These are phyloP conservation scores for Drosophila macrothrix DNA, from an alignment of 2,888 invertebrate species.

Conservation along the genomic window DNA sequence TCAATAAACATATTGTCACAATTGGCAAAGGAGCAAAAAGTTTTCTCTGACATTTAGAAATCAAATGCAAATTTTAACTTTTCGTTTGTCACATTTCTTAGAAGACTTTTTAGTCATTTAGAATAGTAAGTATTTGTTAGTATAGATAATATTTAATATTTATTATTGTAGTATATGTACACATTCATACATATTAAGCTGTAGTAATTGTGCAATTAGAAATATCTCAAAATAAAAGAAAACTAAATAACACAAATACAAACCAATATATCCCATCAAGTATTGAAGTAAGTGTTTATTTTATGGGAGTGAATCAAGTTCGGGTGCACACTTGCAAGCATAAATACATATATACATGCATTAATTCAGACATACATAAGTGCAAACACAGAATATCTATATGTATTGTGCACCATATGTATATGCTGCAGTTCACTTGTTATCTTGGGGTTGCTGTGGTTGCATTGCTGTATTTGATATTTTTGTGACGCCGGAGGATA, in stretches of 20 bases:
- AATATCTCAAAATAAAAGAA: background rate
- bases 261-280: background rate
- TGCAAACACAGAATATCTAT: background rate
- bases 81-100: background rate
- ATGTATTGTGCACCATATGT: background rate
- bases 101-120: too few species aligned
- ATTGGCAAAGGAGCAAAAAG: background rate
- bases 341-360: background rate
- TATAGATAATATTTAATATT: background rate
- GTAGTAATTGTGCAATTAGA: background rate
- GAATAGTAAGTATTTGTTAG: background rate
- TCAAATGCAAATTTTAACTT: too few species aligned
- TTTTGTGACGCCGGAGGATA: background rate
- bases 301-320: background rate
- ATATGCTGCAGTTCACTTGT: background rate
- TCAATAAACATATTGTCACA: background rate
- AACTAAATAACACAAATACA: background rate
- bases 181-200: background rate
- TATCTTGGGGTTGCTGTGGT: background rate
- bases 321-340: background rate
- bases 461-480: background rate
- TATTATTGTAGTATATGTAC: background rate
- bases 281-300: background rate
- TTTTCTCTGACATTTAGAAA: background rate
- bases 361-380: background rate